Evolutionary conservation across 2,888 invertebrate genomes (phyloP).

Genomic region (Metellina segmentata): DNA sequence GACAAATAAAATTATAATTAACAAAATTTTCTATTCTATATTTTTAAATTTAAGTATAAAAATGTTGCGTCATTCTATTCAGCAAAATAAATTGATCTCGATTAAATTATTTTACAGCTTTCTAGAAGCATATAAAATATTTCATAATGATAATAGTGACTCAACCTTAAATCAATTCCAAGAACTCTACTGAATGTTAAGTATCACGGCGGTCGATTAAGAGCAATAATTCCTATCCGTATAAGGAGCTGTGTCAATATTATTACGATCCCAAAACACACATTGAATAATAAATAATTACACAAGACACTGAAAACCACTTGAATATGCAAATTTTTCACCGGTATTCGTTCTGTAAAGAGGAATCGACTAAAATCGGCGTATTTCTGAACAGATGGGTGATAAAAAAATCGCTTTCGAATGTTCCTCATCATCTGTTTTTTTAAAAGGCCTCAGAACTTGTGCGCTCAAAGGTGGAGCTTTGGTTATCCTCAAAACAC

Average conservation of each 20-base stretch:
- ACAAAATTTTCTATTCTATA: too few relatives aligned
- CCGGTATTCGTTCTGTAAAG: not conserved
- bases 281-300: not conserved
- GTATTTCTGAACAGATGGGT: not conserved
- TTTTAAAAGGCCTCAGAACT: not conserved
- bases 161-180: not conserved
- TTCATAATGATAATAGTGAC: not conserved
- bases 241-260: not conserved
- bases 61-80: too few relatives aligned
- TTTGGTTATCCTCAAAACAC: slow-evolving; percentile 53
- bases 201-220: not conserved
- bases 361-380: not conserved
- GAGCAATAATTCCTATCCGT: not conserved
- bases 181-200: not conserved
- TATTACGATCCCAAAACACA: not conserved
- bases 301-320: not conserved
- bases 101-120: not conserved
- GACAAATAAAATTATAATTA: too few relatives aligned
- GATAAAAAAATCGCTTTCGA: not conserved
- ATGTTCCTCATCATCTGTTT: not conserved
- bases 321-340: not conserved
- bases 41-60: too few relatives aligned
- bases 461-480: slow-evolving; percentile 34
- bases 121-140: not conserved
- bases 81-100: not conserved